A percentile compares a stretch with the other conserved stretches of the same genome.
phyloP scores from a whole-genome alignment of 2,888 invertebrate species.

The Uropetala carovei region DNA sequence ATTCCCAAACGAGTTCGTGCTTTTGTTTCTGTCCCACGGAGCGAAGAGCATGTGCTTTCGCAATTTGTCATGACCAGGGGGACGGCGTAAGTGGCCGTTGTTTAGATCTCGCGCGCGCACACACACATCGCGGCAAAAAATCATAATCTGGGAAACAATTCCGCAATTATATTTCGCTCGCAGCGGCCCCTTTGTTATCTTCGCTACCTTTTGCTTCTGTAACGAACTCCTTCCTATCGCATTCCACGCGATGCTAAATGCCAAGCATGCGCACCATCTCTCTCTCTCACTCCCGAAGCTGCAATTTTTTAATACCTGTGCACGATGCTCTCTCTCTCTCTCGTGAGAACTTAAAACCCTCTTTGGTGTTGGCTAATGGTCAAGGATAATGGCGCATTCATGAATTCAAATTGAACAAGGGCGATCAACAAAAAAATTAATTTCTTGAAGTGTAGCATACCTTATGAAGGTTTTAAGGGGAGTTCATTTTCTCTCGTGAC shows the following conservation, averaged over 20 bases:
- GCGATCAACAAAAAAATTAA: too few relatives aligned
- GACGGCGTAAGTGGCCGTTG: background rate
- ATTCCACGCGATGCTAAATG: background rate
- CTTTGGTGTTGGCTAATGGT: too few relatives aligned
- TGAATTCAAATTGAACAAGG: too few relatives aligned
- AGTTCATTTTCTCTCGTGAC: too few relatives aligned
- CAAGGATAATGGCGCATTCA: too few relatives aligned
- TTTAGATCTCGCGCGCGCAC: background rate
- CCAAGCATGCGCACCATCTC: background rate
- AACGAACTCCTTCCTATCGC: background rate
- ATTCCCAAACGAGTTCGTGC: conserved; percentile 9
- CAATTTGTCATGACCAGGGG: conserved; percentile 1
- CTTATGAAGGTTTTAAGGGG: too few relatives aligned
- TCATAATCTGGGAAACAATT: conserved; percentile 10
- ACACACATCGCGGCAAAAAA: background rate
- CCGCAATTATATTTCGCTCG: background rate
- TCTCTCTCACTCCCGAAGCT: background rate
- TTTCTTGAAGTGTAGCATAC: too few relatives aligned
- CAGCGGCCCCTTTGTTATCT: background rate
- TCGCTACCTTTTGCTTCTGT: background rate
- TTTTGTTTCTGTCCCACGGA: background rate
- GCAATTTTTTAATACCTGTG: background rate
- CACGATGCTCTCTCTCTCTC: background rate
- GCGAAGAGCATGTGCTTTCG: background rate
- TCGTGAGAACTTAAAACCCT: background rate